Base-by-base conservation (phyloP, 2,797 vertebrate genomes). In the Choloepus didactylus region DNA sequence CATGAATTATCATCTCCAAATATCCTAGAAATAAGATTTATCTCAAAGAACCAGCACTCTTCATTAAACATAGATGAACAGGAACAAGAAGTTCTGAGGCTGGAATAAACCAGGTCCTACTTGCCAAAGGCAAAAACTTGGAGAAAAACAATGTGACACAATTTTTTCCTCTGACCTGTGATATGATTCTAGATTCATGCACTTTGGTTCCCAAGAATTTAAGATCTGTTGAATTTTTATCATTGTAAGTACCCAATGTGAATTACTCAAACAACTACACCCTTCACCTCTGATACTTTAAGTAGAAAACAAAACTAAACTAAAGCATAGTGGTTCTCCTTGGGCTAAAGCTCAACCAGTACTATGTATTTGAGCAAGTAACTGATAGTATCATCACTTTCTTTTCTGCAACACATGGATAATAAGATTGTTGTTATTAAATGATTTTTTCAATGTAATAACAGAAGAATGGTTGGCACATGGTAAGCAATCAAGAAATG, bases 41-140 rank as follows among this genome's bases (percentile, higher is more conserved):
- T 79, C 69, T 95, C 75, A 92, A 93, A 91, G 87, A 96, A 73
- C 15, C 72, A 76, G 80, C 49, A 49, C 54, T 35, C 80, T 64
- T 93, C 91, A 96, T 95, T 93, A 97, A 96, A 94, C 79, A 96
- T 86, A 92, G 77, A 97, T 90, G 60, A 91, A 70, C 15, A 54
- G 11, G 46, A 92, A 96, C 91, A 19, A 80, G 9, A 84, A 77
- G 46, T 81, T 41, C 41, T 75, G 31, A 95, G 66, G 83, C 92
- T 60, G 69, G 62, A 93, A 80, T 69, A 94, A 89, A 41, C 70
- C 80, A 87, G 67, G 46, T 87, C 44, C 79, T 95, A 67, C 72
- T 80, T 77, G 77, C 83, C 94, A 59, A 84, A 72, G 86, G 95
- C 62, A 95, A 95, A 96, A 96, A 35, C 64, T 25, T 86, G 38